Conservation (phyloP, 2,113 vertebrate genomes). For the Dipodomys spectabilis region DNA sequence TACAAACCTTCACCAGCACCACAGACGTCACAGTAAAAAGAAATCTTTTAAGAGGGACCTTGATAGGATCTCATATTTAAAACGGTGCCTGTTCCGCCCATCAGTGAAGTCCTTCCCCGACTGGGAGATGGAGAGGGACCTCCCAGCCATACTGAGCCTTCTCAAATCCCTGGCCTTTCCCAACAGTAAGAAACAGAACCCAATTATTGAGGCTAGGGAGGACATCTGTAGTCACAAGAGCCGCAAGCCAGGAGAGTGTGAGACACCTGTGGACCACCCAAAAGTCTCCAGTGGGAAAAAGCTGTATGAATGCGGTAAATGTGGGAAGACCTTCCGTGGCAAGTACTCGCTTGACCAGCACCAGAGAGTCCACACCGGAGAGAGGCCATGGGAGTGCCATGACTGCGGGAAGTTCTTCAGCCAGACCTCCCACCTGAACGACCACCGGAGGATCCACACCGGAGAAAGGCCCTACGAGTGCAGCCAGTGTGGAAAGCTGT, state of each 20-base stretch:
- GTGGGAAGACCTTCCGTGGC: conserved; percentile 89
- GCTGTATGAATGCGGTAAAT: conserved; percentile 86
- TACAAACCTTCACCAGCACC: neutral
- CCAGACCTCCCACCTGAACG: conserved; percentile 63
- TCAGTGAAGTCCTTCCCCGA: conserved; percentile 27
- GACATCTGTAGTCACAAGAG: neutral
- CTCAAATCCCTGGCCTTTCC: conserved; percentile 19
- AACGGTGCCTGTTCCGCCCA: neutral
- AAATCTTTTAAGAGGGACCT: neutral
- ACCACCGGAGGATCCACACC: conserved; percentile 48
- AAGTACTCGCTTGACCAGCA: conserved; percentile 75
- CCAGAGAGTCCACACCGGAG: conserved; percentile 72
- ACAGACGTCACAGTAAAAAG: neutral
- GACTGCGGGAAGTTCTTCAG: conserved; percentile 63
- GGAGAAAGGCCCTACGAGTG: conserved; percentile 58
- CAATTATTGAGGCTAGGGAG: neutral
- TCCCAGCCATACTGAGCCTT: neutral
- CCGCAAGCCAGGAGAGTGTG: neutral
- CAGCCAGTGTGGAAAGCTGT: conserved; percentile 51
- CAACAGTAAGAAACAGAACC: neutral
- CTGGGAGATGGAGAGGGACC: conserved; percentile 42
- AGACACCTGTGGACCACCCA: neutral
- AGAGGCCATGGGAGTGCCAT: conserved; percentile 67
- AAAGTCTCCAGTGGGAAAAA: conserved; percentile 62
- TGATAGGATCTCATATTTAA: neutral